Conservation (phyloP, 2,888 invertebrate species). For the Crocallis elinguaria region DNA sequence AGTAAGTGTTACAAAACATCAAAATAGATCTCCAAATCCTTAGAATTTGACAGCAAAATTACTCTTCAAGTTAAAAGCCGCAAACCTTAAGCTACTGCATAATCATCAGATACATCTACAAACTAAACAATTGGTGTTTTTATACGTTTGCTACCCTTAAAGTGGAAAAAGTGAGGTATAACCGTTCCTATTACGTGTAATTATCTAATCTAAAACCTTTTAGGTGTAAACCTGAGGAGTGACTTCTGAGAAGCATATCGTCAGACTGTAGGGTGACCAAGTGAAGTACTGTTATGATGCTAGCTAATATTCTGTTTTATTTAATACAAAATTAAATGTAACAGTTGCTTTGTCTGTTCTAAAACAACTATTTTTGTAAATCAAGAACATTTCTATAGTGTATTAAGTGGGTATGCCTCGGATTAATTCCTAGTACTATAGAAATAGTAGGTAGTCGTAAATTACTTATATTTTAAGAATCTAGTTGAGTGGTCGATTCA, state of each 20-base stretch:
- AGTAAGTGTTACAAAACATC: slow-evolving; percentile 30
- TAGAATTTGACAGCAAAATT: slow-evolving; percentile 66
- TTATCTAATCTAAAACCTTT: slow-evolving; percentile 84
- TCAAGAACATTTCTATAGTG: too few relatives aligned
- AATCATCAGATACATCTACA: slow-evolving; percentile 68
- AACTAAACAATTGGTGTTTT: slow-evolving; percentile 54
- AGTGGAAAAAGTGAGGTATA: slow-evolving; percentile 46
- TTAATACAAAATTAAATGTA: neutral
- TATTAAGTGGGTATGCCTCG: too few relatives aligned
- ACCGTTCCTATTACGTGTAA: slow-evolving; percentile 69
- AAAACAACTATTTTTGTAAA: too few relatives aligned
- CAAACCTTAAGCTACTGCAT: slow-evolving; percentile 64
- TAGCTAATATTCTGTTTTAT: neutral
- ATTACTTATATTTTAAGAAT: too few relatives aligned
- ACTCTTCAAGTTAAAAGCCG: slow-evolving; percentile 51
- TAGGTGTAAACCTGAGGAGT: slow-evolving; percentile 70
- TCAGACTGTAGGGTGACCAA: slow-evolving; percentile 43
- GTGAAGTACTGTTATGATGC: neutral
- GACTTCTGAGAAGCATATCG: slow-evolving; percentile 76
- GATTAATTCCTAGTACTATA: too few relatives aligned
- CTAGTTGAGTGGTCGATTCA: too few relatives aligned
- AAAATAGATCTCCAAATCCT: slow-evolving; percentile 29
- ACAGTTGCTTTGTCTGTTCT: too few relatives aligned
- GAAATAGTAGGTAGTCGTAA: too few relatives aligned
- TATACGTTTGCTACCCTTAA: slow-evolving; percentile 51